Percentiles rank a stretch among this genome's conserved stretches.
Evolutionary conservation across 2,797 vertebrate species (phyloP).

Genomic region (Micromesistius poutassou): DNA sequence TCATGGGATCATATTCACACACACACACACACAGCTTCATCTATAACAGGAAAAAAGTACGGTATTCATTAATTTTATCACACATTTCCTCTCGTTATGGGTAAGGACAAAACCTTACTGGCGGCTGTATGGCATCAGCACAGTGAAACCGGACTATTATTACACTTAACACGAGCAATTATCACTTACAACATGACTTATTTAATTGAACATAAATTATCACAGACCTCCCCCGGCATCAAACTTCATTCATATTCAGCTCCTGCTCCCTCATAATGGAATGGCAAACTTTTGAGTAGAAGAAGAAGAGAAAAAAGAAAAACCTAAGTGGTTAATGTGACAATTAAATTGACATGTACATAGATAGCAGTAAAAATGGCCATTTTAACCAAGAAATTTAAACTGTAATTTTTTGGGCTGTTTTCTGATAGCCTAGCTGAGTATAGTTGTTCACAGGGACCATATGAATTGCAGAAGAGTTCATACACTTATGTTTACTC

Average conservation of each 20-base stretch:
- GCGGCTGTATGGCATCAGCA: background rate
- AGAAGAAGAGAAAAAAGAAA: too few species aligned
- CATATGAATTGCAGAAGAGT: too few species aligned
- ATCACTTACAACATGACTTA: conserved; percentile 65
- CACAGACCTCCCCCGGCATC: conserved; percentile 47
- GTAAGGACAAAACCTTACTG: background rate
- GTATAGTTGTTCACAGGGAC: too few species aligned
- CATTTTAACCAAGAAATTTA: too few species aligned
- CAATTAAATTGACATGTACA: too few species aligned
- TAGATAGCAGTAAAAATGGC: too few species aligned
- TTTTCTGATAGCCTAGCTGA: too few species aligned
- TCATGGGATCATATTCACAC: background rate
- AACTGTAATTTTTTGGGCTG: too few species aligned
- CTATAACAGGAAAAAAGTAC: background rate
- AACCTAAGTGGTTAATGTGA: too few species aligned
- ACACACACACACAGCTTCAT: background rate
- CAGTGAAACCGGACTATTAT: conserved; percentile 50
- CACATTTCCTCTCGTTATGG: background rate
- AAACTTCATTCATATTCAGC: conserved; percentile 24
- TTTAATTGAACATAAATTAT: conserved; percentile 67
- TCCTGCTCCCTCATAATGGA: too few species aligned
- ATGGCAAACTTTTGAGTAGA: too few species aligned
- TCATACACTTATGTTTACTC: too few species aligned
- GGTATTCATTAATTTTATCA: background rate
- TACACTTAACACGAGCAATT: conserved; percentile 64